A percentile compares a stretch with the other conserved stretches of the same genome.
phyloP scores from a whole-genome alignment of 2,888 invertebrate genomes.

The Drosophila testacea region DNA sequence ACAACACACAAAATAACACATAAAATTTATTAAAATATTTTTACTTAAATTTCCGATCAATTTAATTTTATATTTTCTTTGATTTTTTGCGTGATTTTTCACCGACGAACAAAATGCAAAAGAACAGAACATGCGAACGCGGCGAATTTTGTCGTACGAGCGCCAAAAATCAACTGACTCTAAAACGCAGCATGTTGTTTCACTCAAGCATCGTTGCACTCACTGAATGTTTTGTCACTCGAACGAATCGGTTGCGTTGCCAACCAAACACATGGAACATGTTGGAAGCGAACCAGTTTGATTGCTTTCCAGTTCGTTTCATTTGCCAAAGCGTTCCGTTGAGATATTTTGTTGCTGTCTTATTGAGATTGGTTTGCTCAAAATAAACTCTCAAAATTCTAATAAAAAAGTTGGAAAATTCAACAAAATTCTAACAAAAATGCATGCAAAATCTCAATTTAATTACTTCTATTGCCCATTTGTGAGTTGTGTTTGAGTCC shows the following conservation, averaged over 20 bases:
- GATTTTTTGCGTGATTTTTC: conserved; percentile 37
- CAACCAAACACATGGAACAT: conserved; percentile 24
- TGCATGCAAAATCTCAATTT: too few species aligned
- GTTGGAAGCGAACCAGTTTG: conserved; percentile 40
- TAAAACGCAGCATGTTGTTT: conserved; percentile 53
- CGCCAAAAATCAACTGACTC: conserved; percentile 58
- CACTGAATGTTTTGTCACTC: conserved; percentile 55
- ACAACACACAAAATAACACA: conserved; percentile 29
- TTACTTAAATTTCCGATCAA: neutral
- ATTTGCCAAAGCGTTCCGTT: conserved; percentile 21
- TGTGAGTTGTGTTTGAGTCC: too few species aligned
- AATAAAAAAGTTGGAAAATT: too few species aligned
- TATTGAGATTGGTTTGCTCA: too few species aligned
- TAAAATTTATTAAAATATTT: neutral
- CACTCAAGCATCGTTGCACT: conserved; percentile 57
- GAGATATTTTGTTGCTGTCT: too few species aligned
- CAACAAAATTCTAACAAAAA: too few species aligned
- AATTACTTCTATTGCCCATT: too few species aligned
- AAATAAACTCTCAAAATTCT: too few species aligned
- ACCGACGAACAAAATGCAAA: conserved; percentile 42
- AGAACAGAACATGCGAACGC: conserved; percentile 51
- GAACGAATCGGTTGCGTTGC: conserved; percentile 37
- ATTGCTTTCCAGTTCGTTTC: conserved; percentile 43
- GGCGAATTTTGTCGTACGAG: conserved; percentile 58
- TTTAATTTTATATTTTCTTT: conserved; percentile 18